Evolutionary conservation across 1,140 invertebrate genomes (phyloP).

Genomic region (Berghia stephanieae): DNA sequence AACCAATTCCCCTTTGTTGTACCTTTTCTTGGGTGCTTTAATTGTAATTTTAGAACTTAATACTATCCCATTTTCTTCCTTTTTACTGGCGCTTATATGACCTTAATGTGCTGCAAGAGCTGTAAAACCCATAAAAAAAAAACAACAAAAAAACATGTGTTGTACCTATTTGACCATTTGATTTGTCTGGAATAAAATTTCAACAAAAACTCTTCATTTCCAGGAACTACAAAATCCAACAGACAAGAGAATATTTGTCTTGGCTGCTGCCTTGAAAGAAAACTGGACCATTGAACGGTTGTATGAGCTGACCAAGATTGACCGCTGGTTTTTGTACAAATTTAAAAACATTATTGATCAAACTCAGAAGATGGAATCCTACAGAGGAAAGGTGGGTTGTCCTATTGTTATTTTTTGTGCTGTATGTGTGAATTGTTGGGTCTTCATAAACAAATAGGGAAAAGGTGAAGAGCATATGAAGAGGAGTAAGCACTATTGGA

Average conservation of each 20-base stretch:
- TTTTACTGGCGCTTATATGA: no score
- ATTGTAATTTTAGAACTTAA: no score
- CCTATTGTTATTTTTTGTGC: not conserved
- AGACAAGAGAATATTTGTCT: conserved; percentile 95
- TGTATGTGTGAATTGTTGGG: not conserved
- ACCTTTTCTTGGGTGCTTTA: no score
- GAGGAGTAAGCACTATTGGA: not conserved
- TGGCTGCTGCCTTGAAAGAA: conserved; percentile 90
- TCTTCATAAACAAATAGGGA: no score
- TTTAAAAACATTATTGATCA: conserved; percentile 91
- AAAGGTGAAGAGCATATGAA: not conserved
- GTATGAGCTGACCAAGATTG: conserved; percentile 95
- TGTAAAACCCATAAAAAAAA: no score
- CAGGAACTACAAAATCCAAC: conserved; percentile 91
- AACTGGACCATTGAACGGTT: conserved; percentile 82
- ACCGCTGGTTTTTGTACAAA: conserved; percentile 95
- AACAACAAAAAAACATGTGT: no score
- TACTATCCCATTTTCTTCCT: no score
- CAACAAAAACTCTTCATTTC: no score
- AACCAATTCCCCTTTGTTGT: no score
- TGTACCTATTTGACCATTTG: no score
- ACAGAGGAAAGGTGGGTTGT: conserved; percentile 46
- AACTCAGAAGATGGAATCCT: conserved; percentile 73
- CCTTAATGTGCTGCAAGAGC: no score
- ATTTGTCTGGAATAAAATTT: no score